These are phyloP conservation scores for Lysandra bellargus DNA, from an alignment of 2,888 invertebrate genomes.

Conservation along the genomic window DNA sequence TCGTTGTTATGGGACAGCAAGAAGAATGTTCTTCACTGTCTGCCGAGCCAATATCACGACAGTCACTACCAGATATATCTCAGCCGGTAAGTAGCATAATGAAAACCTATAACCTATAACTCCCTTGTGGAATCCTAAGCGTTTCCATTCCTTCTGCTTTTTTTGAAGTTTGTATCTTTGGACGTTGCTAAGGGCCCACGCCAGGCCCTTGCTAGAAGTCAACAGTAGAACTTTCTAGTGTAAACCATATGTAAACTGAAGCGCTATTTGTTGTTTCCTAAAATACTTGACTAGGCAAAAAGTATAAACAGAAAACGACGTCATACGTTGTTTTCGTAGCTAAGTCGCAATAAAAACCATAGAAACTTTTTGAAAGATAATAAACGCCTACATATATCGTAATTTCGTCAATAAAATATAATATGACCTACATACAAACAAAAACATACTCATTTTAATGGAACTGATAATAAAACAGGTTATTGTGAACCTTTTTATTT, in stretches of 20 bases:
- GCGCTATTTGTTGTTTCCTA: not conserved
- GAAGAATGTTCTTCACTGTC: slow-evolving; percentile 78
- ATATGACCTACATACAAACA: not conserved
- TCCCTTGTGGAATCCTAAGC: not conserved
- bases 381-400: not conserved
- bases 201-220: not conserved
- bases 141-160: not conserved
- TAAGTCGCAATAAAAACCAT: not conserved
- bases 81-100: slow-evolving; percentile 70
- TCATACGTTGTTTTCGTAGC: not conserved
- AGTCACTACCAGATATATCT: slow-evolving; percentile 79
- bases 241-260: not conserved
- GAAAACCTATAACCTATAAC: not conserved
- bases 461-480: not conserved
- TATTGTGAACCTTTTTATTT: not conserved
- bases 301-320: not conserved
- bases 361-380: not conserved
- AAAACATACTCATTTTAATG: not conserved
- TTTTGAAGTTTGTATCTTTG: not conserved
- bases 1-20: slow-evolving; percentile 84
- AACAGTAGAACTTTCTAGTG: not conserved
- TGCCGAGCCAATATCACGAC: slow-evolving; percentile 70
- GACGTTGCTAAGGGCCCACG: not conserved
- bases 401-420: not conserved
- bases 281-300: not conserved